Evolutionary conservation across 2,888 invertebrate species (phyloP), one percentile per base, ranked within the genome.

Genomic region (Lochmaea capreae): DNA sequence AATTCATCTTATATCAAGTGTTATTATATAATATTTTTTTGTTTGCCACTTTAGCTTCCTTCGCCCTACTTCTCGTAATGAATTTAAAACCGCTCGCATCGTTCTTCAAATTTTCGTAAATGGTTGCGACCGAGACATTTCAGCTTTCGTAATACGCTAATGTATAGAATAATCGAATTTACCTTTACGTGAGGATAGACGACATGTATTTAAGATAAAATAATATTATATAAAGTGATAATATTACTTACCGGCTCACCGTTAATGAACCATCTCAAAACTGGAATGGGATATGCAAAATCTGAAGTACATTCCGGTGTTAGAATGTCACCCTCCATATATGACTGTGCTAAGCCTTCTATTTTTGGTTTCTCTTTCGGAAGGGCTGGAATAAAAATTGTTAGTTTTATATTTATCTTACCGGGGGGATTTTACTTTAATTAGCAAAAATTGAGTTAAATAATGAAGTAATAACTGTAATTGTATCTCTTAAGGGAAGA

Each of bases 251-350:
- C 87, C 84, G 84, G 83, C 46, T 83, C 78, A 49, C 84, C 85
- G 77, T 87, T 86, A 76, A 87, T 83, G 79, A 83, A 84, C 84
- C 86, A 86, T 39, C 85, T 83, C 43, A 87, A 76, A 43, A 83
- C 84, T 5, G 87, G 85, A 12, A 85, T 83, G 3, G 87, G 87
- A 79, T 86, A 86, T 14, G 86, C 84, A 22, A 84, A 83, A 71
- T 85, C 85, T n/a, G 86, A 85, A 67, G 82, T 76, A 67, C 87
- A 87, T 73, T 85, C 85, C 18, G 84, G 84, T 62, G 78, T 57
- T 3, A 77, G 16, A 16, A 82, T 77, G 62, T 87, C 86, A 59
- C 86, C 86, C 72, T 85, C 85, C 52, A 76, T 71, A 77, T 86
- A 86, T 46, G 82, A 80, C 42, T 81, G 77, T 69, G 78, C 78